phyloP scores from a whole-genome alignment of 2,888 invertebrate species.

The Gibbula magus region DNA sequence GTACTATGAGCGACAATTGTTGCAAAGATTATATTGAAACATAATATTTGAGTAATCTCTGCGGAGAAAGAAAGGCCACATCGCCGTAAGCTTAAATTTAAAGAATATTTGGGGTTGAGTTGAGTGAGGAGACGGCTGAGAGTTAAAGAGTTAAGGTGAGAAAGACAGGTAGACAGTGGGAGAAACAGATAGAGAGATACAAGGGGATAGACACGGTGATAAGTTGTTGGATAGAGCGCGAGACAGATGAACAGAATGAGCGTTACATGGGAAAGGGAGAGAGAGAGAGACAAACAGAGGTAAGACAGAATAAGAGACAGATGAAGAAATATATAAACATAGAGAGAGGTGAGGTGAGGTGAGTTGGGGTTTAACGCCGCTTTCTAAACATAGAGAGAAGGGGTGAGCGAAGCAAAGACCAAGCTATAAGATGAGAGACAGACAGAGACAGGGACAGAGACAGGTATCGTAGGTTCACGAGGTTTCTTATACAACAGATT shows the following conservation, averaged over 20 bases:
- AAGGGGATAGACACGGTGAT: background rate
- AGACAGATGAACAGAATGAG: conserved; percentile 12
- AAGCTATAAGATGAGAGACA: background rate
- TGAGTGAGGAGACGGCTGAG: conserved; percentile 6
- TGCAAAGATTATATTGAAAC: no score
- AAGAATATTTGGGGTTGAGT: no score
- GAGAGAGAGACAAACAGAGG: background rate
- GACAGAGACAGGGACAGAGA: conserved; percentile 12
- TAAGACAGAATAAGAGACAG: conserved; percentile 12
- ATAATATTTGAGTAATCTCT: no score
- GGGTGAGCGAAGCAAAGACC: background rate
- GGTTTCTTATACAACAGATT: background rate
- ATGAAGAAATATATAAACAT: background rate
- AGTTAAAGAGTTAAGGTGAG: conserved; percentile 21
- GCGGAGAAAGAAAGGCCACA: no score
- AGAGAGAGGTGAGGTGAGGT: background rate
- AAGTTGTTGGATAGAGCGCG: background rate
- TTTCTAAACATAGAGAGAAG: background rate
- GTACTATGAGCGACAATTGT: no score
- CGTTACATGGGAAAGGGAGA: background rate
- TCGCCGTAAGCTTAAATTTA: no score
- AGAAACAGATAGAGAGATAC: background rate
- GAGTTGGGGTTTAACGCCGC: background rate
- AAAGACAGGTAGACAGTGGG: background rate
- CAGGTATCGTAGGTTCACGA: background rate